Conservation (phyloP, 2,888 invertebrate genomes). For the Cyrtodaria siliqua region DNA sequence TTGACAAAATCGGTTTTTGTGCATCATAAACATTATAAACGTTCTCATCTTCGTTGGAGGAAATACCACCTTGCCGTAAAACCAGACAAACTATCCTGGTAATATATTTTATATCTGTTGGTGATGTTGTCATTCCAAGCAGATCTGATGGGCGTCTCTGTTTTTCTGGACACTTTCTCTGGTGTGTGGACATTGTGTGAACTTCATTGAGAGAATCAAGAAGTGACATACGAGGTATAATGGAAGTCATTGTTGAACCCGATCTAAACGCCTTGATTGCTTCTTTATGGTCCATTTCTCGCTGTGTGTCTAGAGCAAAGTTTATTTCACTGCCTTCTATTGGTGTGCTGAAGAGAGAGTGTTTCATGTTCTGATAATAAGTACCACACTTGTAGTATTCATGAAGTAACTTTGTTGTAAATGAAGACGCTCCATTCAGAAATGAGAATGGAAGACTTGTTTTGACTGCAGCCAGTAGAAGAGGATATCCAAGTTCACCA, state of each 20-base stretch:
- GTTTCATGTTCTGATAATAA: conserved; percentile 48
- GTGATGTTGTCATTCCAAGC: conserved; percentile 13
- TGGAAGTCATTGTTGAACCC: conserved; percentile 32
- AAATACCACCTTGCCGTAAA: too few species aligned
- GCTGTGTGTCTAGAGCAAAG: conserved; percentile 50
- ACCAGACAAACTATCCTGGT: conserved; percentile 6
- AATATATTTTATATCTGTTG: conserved; percentile 38
- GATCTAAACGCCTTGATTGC: conserved; percentile 52
- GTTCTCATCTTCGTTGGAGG: too few species aligned
- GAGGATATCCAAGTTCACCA: conserved; percentile 43
- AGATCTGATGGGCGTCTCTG: neutral
- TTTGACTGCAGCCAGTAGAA: conserved; percentile 58
- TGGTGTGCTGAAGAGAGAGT: conserved; percentile 41
- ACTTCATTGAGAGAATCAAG: conserved; percentile 42
- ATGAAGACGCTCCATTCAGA: conserved; percentile 55
- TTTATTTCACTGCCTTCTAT: conserved; percentile 38
- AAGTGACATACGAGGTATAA: conserved; percentile 41
- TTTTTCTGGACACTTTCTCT: too few species aligned
- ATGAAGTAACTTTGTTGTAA: conserved; percentile 49
- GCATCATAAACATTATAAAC: conserved; percentile 19
- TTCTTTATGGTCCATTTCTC: conserved; percentile 54
- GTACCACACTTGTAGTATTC: conserved; percentile 36
- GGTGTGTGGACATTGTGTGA: neutral
- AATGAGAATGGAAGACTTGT: too few species aligned
- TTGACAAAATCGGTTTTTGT: conserved; percentile 12